These are phyloP conservation scores for Noctua janthe DNA, from an alignment of 2,888 invertebrate genomes.

Conservation along the genomic window DNA sequence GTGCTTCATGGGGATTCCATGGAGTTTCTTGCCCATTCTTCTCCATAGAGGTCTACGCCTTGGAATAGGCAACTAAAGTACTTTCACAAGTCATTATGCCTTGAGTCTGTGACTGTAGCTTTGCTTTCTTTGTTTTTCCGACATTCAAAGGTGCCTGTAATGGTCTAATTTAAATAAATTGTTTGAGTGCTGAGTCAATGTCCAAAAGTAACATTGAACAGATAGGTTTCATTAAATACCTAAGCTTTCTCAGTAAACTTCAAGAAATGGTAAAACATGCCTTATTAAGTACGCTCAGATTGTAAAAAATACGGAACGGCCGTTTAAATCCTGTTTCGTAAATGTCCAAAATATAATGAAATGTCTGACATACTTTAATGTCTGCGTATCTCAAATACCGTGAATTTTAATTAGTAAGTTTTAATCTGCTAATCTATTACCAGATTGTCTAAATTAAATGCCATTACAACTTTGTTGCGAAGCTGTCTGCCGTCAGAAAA, in stretches of 20 bases:
- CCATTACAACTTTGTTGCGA: conserved; percentile 18
- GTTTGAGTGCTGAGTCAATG: no score
- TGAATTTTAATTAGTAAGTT: conserved; percentile 10
- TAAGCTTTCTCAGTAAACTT: neutral
- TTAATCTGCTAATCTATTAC: conserved; percentile 4
- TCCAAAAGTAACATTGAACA: no score
- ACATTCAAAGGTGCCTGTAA: no score
- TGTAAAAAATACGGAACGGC: neutral
- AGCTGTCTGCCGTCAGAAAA: neutral
- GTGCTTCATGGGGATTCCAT: no score
- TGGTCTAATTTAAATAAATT: no score
- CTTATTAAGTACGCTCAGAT: no score
- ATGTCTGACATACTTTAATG: neutral
- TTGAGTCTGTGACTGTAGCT: no score
- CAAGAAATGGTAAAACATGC: neutral
- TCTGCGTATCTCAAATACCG: neutral
- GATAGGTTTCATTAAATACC: neutral
- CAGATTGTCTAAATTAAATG: neutral
- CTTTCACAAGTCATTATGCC: no score
- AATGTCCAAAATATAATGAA: conserved; percentile 5
- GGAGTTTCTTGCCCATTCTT: no score
- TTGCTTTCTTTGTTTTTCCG: no score
- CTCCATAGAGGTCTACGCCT: no score
- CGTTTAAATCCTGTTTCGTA: neutral
- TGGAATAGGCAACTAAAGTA: no score